Percentiles rank a stretch among this genome's conserved stretches.
Evolutionary conservation across 2,888 invertebrate species (phyloP).

Genomic region (Lasioglossum calceatum): DNA sequence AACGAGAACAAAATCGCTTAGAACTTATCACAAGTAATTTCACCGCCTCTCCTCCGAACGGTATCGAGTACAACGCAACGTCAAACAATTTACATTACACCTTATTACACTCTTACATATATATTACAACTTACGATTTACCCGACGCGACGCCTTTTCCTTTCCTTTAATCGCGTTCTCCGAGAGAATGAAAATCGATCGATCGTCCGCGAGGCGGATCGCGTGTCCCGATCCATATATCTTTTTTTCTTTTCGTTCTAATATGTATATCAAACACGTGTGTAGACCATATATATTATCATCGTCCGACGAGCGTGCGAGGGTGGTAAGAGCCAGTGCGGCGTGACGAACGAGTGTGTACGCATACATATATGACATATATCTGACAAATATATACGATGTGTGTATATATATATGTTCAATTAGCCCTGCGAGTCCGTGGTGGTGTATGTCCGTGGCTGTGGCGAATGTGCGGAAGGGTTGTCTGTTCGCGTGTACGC

Average conservation of each 20-base stretch:
- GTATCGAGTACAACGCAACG: constrained; percentile 38
- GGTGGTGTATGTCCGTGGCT: constrained; percentile 53
- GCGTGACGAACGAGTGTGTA: constrained; percentile 66
- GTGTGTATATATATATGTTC: constrained; percentile 70
- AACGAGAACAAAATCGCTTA: not conserved
- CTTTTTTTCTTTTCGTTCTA: not conserved
- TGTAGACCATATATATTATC: not conserved
- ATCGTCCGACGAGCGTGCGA: constrained; percentile 44
- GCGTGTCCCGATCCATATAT: not conserved
- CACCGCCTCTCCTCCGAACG: constrained; percentile 25
- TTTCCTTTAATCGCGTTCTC: constrained; percentile 6
- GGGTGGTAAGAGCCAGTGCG: constrained; percentile 64
- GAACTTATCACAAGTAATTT: constrained; percentile 29
- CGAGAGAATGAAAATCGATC: constrained; percentile 20
- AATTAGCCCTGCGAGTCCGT: constrained; percentile 75
- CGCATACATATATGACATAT: constrained; percentile 74
- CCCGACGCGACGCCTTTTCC: constrained; percentile 31
- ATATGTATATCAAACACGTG: constrained; percentile 7
- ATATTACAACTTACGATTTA: constrained; percentile 59
- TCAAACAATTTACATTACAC: constrained; percentile 47
- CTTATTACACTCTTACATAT: constrained; percentile 39
- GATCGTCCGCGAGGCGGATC: not conserved
- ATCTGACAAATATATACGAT: constrained; percentile 72
- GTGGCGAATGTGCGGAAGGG: constrained; percentile 44
- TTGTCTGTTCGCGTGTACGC: not conserved